Percentiles rank a stretch among this genome's conserved stretches.
phyloP scores from a whole-genome alignment of 1,140 invertebrate genomes.

The Drosophila sturtevanti region DNA sequence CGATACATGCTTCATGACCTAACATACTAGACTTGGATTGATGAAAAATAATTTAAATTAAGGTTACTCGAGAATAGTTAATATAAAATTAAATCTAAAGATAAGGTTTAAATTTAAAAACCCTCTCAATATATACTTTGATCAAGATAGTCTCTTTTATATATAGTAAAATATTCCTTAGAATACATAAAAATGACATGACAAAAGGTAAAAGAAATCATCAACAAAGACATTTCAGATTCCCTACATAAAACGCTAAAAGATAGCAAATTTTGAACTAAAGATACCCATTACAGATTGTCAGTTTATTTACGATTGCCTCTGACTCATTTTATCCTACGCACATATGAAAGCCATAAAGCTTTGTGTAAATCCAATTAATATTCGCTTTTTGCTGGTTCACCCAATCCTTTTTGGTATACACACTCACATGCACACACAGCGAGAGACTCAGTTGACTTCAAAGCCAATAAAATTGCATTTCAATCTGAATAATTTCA shows the following conservation, averaged over 20 bases:
- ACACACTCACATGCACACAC: too few relatives aligned
- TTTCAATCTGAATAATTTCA: constrained; percentile 27
- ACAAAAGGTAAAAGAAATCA: too few relatives aligned
- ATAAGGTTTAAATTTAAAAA: too few relatives aligned
- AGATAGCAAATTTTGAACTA: neutral
- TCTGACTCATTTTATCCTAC: neutral
- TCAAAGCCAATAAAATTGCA: constrained; percentile 8
- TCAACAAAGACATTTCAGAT: too few relatives aligned
- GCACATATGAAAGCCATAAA: neutral
- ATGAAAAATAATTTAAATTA: neutral
- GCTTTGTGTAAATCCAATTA: neutral
- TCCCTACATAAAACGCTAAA: too few relatives aligned
- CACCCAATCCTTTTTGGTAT: neutral
- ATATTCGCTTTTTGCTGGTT: neutral
- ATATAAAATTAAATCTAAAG: too few relatives aligned
- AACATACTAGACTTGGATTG: constrained; percentile 41
- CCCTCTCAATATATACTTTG: too few relatives aligned
- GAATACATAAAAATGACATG: too few relatives aligned
- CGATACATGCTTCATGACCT: constrained; percentile 61
- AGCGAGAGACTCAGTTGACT: too few relatives aligned
- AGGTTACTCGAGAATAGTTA: neutral
- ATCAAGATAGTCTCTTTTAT: too few relatives aligned
- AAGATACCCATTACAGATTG: neutral
- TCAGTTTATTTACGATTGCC: neutral
- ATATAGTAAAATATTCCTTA: too few relatives aligned